Conservation (phyloP, 2,113 vertebrate genomes). For the Dasypus novemcinctus region DNA sequence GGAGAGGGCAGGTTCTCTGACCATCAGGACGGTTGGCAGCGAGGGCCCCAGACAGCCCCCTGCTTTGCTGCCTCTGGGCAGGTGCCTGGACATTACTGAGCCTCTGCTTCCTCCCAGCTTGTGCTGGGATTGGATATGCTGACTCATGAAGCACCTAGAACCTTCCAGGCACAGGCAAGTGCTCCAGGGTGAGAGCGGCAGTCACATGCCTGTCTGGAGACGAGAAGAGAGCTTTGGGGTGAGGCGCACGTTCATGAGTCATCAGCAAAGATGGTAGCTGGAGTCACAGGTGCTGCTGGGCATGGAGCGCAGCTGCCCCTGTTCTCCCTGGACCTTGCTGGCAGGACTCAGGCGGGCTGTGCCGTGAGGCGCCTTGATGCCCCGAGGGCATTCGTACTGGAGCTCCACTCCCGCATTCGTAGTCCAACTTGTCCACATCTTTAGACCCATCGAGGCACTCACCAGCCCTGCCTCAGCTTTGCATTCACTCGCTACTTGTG, state of each 20-base stretch:
- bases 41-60: background rate
- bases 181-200: background rate
- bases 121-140: background rate
- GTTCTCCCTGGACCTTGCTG: background rate
- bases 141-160: background rate
- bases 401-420: background rate
- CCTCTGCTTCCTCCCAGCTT: background rate
- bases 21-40: background rate
- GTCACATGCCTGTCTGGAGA: background rate
- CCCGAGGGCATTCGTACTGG: background rate
- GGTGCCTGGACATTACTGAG: background rate
- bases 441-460: background rate
- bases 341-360: accelerated
- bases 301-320: accelerated
- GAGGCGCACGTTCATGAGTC: background rate
- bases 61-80: background rate
- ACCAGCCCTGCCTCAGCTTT: accelerated
- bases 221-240: background rate
- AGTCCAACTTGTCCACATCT: background rate
- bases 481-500: accelerated
- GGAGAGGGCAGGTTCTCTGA: background rate
- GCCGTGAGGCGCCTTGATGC: accelerated
- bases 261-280: too few relatives aligned
- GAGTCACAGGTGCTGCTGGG: background rate
- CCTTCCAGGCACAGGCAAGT: background rate